Percentiles rank a stretch among this genome's conserved stretches.
phyloP scores from a whole-genome alignment of 2,888 invertebrate genomes.

The Podotricha telesiphe region DNA sequence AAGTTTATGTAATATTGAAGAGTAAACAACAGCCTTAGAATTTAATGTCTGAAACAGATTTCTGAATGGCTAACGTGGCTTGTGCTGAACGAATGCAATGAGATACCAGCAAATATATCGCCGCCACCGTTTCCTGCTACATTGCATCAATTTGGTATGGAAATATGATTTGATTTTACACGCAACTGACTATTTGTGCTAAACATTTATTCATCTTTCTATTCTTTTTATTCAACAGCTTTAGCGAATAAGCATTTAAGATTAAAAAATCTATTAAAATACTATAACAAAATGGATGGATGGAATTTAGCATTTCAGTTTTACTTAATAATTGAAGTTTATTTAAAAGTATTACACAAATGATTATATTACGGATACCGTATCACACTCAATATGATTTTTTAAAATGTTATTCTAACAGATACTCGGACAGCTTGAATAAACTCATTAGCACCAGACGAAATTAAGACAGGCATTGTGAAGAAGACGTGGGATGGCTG shows the following conservation, averaged over 20 bases:
- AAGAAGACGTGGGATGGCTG: conserved; percentile 56
- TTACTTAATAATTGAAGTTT: background rate
- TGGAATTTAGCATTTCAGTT: too few relatives aligned
- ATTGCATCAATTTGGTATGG: conserved; percentile 65
- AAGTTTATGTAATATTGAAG: background rate
- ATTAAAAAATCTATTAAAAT: too few relatives aligned
- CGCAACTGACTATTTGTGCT: conserved; percentile 45
- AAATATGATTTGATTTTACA: conserved; percentile 57
- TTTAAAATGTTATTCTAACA: conserved; percentile 1
- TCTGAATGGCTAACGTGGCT: conserved; percentile 53
- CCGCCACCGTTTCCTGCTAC: conserved; percentile 60
- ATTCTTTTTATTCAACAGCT: background rate
- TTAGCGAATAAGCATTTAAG: background rate
- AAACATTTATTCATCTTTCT: conserved; percentile 42
- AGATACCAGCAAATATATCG: conserved; percentile 57
- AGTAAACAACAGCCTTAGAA: background rate
- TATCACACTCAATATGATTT: background rate
- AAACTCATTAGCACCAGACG: conserved; percentile 48
- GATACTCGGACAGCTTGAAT: conserved; percentile 8
- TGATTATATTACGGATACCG: background rate
- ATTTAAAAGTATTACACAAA: background rate
- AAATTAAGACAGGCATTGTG: conserved; percentile 53
- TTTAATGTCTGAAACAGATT: conserved; percentile 38
- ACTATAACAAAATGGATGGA: too few relatives aligned
- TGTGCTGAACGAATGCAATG: conserved; percentile 52